These are phyloP conservation scores for Dioctria rufipes DNA, from an alignment of 2,888 invertebrate species.

Conservation along the genomic window DNA sequence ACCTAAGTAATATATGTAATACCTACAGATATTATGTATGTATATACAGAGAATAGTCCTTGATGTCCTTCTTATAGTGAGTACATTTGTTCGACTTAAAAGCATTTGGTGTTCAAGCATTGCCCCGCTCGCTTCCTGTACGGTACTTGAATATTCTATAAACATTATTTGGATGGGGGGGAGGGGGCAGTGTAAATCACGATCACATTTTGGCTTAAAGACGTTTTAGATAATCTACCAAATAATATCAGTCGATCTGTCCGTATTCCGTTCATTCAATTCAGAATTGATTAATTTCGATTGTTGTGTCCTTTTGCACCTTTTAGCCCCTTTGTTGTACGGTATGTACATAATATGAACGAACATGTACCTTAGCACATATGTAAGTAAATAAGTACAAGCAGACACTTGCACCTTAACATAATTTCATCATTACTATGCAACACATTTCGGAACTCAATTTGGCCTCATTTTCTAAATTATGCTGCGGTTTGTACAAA, in stretches of 20 bases:
- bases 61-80: too few relatives aligned
- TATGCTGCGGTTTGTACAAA: too few relatives aligned
- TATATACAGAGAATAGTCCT: too few relatives aligned
- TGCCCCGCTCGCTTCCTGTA: too few relatives aligned
- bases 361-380: neutral
- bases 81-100: too few relatives aligned
- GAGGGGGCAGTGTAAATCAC: too few relatives aligned
- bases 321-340: neutral
- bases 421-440: conserved; percentile 37
- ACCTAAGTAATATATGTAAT: too few relatives aligned
- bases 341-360: too few relatives aligned
- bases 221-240: neutral
- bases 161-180: too few relatives aligned
- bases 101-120: too few relatives aligned
- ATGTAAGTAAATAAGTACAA: neutral
- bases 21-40: too few relatives aligned
- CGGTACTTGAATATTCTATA: too few relatives aligned
- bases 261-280: neutral
- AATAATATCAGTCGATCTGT: neutral
- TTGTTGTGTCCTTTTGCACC: neutral
- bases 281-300: neutral
- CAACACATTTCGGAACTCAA: conserved; percentile 23
- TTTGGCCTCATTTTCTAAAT: neutral
- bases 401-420: neutral
- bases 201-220: neutral